Base-by-base conservation (phyloP, 2,888 invertebrate species). In the Trilocha varians region DNA sequence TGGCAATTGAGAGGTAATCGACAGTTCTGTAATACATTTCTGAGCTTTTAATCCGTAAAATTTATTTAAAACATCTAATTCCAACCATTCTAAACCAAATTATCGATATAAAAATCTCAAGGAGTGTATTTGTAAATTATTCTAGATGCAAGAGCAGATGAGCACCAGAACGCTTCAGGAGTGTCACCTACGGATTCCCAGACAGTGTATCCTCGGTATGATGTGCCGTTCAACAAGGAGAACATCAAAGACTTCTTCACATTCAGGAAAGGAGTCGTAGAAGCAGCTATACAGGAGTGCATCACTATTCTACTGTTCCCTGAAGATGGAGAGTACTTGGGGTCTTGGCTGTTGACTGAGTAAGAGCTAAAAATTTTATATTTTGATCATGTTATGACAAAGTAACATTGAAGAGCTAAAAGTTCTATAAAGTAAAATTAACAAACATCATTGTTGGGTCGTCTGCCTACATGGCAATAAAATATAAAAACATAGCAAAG, bases 311-410 rank as follows among this genome's bases (percentile, higher is more conserved):
- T 93, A 33, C 65, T 93, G 44, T 89, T 91, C 44, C 87, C 88
- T 38, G 89, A 90, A 46, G 93, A 93, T 73, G 93, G 93, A 17
- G 89, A 90, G 49, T 77, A 93, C 40, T 67, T 91, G 43, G 93
- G 93, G 33, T 89, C 91, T 34, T 95, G 94, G 92, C 80, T 95
- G 42, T 76, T 95, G 25, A 94, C 94, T 17, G 94, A 94, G 94
- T 95, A 85, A 77, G 90, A 84, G 36, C 5, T 18, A 11, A 16
- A 41, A 13, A 40, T 36, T 39, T 36, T 5, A 33, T 25, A 4
- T 18, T 8, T 25, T 32, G 13, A 14, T 9, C 14, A 11, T 34
- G 9, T n/a, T 14, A 34, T 13, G 9, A n/a, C n/a, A n/a, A n/a
- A n/a, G n/a, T n/a, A n/a, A n/a, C n/a, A n/a, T n/a, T n/a, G n/a